Percentiles rank a stretch among this genome's conserved stretches.
These are phyloP conservation scores for Otocyon megalotis DNA, from an alignment of 2,113 vertebrate genomes.

Conservation along the genomic window DNA sequence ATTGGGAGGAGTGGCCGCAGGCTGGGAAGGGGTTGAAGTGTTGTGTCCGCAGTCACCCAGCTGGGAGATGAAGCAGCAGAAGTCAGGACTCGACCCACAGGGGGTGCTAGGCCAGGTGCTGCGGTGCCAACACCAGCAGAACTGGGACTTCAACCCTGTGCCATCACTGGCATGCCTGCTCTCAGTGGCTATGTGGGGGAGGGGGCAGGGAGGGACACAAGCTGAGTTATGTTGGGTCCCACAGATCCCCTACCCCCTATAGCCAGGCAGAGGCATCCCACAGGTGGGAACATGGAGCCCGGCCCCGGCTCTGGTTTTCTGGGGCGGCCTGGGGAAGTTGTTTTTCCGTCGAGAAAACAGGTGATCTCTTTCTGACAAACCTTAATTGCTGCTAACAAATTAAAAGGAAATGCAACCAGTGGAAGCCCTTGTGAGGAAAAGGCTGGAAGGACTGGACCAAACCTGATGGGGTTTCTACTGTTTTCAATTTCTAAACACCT, in stretches of 20 bases:
- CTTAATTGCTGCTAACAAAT: background rate
- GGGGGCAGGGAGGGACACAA: background rate
- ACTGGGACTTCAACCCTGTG: background rate
- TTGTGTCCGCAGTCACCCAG: fast-evolving
- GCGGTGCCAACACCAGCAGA: background rate
- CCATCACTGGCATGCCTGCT: background rate
- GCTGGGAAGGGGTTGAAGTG: background rate
- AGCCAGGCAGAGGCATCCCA: background rate
- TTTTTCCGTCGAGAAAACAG: fast-evolving
- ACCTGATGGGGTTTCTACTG: fast-evolving
- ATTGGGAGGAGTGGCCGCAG: fast-evolving
- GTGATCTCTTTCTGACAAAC: background rate
- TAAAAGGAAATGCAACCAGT: background rate
- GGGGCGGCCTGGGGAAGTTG: background rate
- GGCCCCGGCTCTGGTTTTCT: background rate
- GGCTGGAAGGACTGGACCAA: background rate
- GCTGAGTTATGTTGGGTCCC: background rate
- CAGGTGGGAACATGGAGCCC: background rate
- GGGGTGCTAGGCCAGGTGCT: background rate
- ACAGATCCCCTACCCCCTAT: fast-evolving
- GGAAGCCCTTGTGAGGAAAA: background rate
- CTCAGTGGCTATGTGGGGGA: background rate
- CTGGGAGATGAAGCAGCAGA: background rate
- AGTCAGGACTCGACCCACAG: too few species aligned
- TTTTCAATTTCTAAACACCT: background rate